Conservation (phyloP, 64 coral and sea anemone genomes). For the Montipora cactus region DNA sequence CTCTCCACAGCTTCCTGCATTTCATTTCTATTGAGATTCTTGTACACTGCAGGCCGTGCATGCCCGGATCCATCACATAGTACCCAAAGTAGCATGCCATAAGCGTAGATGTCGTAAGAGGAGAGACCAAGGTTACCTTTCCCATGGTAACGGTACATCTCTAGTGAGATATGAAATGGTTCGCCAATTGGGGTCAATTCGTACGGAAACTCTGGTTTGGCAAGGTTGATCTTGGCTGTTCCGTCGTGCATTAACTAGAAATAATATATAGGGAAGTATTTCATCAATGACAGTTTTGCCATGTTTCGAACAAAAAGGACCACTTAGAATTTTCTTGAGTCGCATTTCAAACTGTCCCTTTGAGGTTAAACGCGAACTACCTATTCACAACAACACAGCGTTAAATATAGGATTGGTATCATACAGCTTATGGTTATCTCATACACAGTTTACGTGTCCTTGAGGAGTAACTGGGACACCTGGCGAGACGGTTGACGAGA, state of each 20-base stretch:
- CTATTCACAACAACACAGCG: too few relatives aligned
- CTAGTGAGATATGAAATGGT: constrained; percentile 77
- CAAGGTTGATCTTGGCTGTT: constrained; percentile 68
- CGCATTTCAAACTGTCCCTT: too few relatives aligned
- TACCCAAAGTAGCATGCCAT: constrained; percentile 66
- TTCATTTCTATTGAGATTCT: background rate
- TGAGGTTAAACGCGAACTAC: too few relatives aligned
- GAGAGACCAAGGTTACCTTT: background rate
- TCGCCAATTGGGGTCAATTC: constrained; percentile 34
- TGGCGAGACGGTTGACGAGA: too few relatives aligned
- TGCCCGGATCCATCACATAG: constrained; percentile 52
- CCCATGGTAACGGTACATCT: constrained; percentile 40
- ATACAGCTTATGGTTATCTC: too few relatives aligned
- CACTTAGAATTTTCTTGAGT: too few relatives aligned
- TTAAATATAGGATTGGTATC: too few relatives aligned
- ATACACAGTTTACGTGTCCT: too few relatives aligned
- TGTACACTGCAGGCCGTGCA: constrained; percentile 26
- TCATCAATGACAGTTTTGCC: too few relatives aligned
- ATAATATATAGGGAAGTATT: background rate
- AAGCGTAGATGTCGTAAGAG: constrained; percentile 71
- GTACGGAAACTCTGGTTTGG: constrained; percentile 69
- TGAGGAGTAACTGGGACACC: too few relatives aligned
- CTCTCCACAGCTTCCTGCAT: constrained; percentile 18
- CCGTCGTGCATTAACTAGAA: constrained; percentile 47
- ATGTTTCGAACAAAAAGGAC: too few relatives aligned